Base-by-base conservation (phyloP, 2,888 invertebrate genomes). In the Argyresthia goedartella region DNA sequence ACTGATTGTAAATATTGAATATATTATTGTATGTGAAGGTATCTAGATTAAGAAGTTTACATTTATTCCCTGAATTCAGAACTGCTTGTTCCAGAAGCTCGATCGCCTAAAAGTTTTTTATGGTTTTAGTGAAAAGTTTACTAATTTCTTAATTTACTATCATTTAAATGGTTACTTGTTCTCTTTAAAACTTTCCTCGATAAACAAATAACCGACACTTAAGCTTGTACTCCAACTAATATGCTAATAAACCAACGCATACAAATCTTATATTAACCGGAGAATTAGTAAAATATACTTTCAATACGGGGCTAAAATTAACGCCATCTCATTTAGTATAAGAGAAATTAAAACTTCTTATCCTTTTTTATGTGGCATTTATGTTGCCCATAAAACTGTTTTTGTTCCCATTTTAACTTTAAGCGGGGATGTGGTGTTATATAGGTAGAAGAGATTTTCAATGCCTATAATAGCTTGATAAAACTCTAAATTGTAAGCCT, bases 331-430 rank as follows among this genome's bases (percentile, higher is more conserved):
- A 25, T 25, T 25, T 25, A 2, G 25, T 25, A 25, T 25, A 72
- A 65, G 70, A 72, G 81, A 82, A 85, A 84, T 85, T 82, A 84
- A 84, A 84, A 81, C 68, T 71, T 72, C 69, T 81, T 76, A 81
- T 77, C 78, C 76, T 76, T 81, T 74, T 85, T 85, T 82, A 84
- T 82, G 82, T 80, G 85, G 76, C 84, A 82, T 81, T 84, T 79
- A 82, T 80, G 74, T 71, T 62, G 62, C 62, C 76, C 82, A 68
- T 86, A 81, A 86, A 85, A 69, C 67, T 69, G 70, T 62, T 63
- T 66, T 68, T 59, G 61, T 73, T 73, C 73, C 75, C 72, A 80
- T 79, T 76, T 77, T 73, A 74, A 72, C 63, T 71, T 67, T 71
- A 39, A 39, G 39, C 44, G 44, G 14, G 15, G 44, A 44, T 8